Conservation (phyloP, 2,888 invertebrate species). For the Napeogenes inachia region DNA sequence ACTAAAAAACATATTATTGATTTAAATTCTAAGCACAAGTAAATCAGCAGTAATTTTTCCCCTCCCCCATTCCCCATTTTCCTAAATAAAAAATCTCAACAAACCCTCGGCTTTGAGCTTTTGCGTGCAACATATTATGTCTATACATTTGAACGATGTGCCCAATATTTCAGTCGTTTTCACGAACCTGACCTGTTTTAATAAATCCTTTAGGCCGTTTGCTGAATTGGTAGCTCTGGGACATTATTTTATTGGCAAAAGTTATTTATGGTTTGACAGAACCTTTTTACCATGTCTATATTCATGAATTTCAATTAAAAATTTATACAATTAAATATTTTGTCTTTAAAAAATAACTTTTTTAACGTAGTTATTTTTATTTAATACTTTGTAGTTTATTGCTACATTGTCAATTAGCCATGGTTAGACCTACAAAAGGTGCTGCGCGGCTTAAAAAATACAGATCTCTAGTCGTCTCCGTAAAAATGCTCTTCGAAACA, state of each 20-base stretch:
- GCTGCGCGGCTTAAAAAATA: too few relatives aligned
- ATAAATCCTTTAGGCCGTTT: conserved; percentile 53
- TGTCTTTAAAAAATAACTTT: neutral
- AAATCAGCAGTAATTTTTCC: conserved; percentile 37
- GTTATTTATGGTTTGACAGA: conserved; percentile 3
- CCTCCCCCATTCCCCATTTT: conserved; percentile 33
- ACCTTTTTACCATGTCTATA: neutral
- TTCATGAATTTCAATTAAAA: conserved; percentile 1
- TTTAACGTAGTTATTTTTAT: too few relatives aligned
- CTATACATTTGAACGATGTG: conserved; percentile 74
- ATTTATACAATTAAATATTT: neutral
- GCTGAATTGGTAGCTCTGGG: conserved; percentile 31
- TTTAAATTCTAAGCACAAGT: neutral
- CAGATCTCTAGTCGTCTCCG: too few relatives aligned
- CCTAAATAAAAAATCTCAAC: conserved; percentile 61
- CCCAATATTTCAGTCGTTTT: conserved; percentile 73
- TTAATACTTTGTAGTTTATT: too few relatives aligned
- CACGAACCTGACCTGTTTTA: conserved; percentile 66
- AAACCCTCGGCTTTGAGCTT: conserved; percentile 64
- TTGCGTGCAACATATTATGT: conserved; percentile 69
- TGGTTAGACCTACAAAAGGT: too few relatives aligned
- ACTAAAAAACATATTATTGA: too few relatives aligned
- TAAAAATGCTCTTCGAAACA: too few relatives aligned
- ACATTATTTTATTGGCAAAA: conserved; percentile 26
- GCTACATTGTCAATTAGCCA: too few relatives aligned